A percentile compares a stretch with the other conserved stretches of the same genome.
These are phyloP conservation scores for Cylloceria caligata DNA, from an alignment of 2,888 invertebrate species.

Conservation along the genomic window DNA sequence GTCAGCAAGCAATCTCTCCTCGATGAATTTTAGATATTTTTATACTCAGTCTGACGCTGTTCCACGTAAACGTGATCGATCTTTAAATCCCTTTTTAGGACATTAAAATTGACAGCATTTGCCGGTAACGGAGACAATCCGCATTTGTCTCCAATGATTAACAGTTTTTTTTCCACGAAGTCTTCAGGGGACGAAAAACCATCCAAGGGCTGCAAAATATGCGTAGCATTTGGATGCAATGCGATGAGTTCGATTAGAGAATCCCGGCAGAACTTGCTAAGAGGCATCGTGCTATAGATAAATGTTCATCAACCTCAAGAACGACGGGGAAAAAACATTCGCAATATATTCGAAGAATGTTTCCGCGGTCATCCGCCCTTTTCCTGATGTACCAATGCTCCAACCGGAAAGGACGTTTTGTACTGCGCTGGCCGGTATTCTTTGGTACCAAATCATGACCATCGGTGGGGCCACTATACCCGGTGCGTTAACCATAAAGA, in stretches of 20 bases:
- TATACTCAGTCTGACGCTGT: too few species aligned
- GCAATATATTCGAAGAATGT: conserved; percentile 80
- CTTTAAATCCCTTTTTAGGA: too few species aligned
- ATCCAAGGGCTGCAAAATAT: neutral
- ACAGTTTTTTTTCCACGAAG: neutral
- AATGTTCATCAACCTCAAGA: conserved; percentile 81
- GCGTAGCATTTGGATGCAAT: neutral
- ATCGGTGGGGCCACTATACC: conserved; percentile 51
- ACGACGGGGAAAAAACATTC: conserved; percentile 80
- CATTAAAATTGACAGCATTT: too few species aligned
- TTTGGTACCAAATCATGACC: conserved; percentile 52
- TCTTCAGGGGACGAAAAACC: neutral
- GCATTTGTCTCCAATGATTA: too few species aligned
- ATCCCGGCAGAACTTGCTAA: neutral
- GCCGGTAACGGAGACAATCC: too few species aligned
- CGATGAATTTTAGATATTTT: too few species aligned
- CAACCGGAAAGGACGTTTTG: conserved; percentile 74
- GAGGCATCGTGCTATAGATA: conserved; percentile 76
- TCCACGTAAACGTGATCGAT: too few species aligned
- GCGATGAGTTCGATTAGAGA: neutral
- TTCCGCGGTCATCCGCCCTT: conserved; percentile 82
- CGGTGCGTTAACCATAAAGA: conserved; percentile 42
- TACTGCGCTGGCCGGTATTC: conserved; percentile 15
- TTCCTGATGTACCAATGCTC: conserved; percentile 80
- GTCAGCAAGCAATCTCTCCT: too few species aligned